Evolutionary conservation across 2,113 vertebrate species (phyloP).

Genomic region (Trochalopteron elliotii): DNA sequence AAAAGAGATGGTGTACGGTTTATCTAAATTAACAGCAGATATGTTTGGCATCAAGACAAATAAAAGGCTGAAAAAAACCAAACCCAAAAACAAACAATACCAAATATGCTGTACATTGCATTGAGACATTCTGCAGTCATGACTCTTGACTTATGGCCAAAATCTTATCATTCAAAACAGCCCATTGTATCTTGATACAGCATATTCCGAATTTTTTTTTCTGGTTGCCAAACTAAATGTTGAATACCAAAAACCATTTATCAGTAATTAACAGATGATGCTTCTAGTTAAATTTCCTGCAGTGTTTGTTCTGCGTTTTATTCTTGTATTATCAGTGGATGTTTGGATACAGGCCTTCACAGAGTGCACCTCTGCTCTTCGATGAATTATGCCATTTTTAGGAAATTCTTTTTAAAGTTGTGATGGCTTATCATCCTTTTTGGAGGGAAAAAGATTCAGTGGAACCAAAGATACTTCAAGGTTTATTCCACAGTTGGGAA

Average conservation of each 20-base stretch:
- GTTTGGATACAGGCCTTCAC: not conserved
- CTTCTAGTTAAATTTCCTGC: not conserved
- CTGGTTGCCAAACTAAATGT: not conserved
- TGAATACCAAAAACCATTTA: not conserved
- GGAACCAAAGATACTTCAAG: not conserved
- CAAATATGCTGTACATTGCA: not conserved
- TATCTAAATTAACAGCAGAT: not conserved
- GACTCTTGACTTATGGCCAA: not conserved
- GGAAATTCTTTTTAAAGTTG: not conserved
- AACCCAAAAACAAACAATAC: rapidly evolving
- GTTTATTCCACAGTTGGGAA: not conserved
- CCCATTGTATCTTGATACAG: not conserved
- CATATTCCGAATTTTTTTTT: not conserved
- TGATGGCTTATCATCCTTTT: not conserved
- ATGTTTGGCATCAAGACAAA: not conserved
- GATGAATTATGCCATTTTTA: not conserved
- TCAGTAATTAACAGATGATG: not conserved
- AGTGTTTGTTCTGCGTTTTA: not conserved
- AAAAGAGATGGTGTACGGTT: not conserved
- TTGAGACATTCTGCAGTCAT: not conserved
- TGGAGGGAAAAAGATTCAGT: not conserved
- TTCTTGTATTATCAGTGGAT: not conserved
- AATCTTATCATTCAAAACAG: not conserved
- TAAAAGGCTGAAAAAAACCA: not conserved
- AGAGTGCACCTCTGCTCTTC: not conserved